These are phyloP conservation scores for Pterocles gutturalis DNA, from an alignment of 2,113 vertebrate species.

Conservation along the genomic window DNA sequence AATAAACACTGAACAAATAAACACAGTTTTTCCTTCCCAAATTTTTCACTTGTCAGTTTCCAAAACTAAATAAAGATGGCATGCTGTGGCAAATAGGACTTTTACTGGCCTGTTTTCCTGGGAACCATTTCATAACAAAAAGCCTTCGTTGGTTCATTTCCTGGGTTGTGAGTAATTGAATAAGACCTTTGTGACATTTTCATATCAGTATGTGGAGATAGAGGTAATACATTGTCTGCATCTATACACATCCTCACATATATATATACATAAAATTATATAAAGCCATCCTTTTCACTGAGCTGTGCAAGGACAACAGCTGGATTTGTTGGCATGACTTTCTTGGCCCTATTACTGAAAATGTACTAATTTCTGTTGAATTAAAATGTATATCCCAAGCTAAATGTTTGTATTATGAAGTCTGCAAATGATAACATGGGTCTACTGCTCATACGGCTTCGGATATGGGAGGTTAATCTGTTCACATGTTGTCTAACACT, in stretches of 20 bases:
- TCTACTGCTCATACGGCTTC: not conserved
- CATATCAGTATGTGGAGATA: not conserved
- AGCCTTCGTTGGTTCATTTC: not conserved
- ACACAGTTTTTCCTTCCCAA: not conserved
- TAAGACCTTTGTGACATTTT: not conserved
- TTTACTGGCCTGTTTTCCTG: not conserved
- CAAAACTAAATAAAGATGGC: not conserved
- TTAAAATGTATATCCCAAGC: not conserved
- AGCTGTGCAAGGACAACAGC: not conserved
- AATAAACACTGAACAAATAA: not conserved
- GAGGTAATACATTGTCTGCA: not conserved
- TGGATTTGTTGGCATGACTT: not conserved
- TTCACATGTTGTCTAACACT: not conserved
- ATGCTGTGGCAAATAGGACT: not conserved
- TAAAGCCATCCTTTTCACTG: not conserved
- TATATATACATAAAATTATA: no score
- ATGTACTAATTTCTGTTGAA: not conserved
- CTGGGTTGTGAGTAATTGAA: not conserved
- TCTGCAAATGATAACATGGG: not conserved
- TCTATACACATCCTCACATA: fast-evolving
- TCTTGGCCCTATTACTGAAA: not conserved
- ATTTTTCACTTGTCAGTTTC: not conserved
- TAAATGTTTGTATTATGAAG: not conserved
- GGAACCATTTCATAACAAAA: not conserved
- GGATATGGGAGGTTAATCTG: not conserved